Evolutionary conservation across 2,888 invertebrate species (phyloP).

Genomic region (Drosophila sordidula): DNA sequence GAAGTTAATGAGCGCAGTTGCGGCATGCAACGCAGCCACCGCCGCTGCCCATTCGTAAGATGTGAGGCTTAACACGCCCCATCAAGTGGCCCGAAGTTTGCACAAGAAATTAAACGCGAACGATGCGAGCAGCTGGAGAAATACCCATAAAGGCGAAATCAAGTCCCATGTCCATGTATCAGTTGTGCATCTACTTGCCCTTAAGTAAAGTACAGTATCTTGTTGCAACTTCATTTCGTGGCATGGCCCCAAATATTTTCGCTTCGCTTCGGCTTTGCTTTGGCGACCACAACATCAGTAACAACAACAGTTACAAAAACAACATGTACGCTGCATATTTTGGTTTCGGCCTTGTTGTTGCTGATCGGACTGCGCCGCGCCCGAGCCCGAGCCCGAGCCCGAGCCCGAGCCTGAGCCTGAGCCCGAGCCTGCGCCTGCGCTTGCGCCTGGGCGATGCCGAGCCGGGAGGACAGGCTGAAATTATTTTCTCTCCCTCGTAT

Average conservation of each 20-base stretch:
- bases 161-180: conserved; percentile 71
- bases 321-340: conserved; percentile 78
- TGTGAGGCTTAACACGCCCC: conserved; percentile 53
- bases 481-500: conserved; percentile 73
- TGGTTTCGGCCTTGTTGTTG: conserved; percentile 69
- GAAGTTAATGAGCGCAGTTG: conserved; percentile 71
- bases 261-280: conserved; percentile 48
- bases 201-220: conserved; percentile 82
- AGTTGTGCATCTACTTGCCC: conserved; percentile 81
- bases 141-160: conserved; percentile 62
- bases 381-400: background rate
- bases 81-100: conserved; percentile 69
- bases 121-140: conserved; percentile 42
- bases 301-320: conserved; percentile 29
- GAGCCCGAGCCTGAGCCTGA: background rate
- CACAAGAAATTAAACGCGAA: conserved; percentile 75
- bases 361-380: conserved; percentile 15
- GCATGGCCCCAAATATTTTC: conserved; percentile 77
- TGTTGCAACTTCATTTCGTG: conserved; percentile 80
- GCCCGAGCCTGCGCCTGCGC: background rate
- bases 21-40: conserved; percentile 48
- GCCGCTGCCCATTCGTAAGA: conserved; percentile 22
- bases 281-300: conserved; percentile 61
- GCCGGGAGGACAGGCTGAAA: conserved; percentile 47
- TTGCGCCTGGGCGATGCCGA: conserved; percentile 3